Conservation (phyloP, 2,797 vertebrate species). For the Lepilemur ruficaudatus region DNA sequence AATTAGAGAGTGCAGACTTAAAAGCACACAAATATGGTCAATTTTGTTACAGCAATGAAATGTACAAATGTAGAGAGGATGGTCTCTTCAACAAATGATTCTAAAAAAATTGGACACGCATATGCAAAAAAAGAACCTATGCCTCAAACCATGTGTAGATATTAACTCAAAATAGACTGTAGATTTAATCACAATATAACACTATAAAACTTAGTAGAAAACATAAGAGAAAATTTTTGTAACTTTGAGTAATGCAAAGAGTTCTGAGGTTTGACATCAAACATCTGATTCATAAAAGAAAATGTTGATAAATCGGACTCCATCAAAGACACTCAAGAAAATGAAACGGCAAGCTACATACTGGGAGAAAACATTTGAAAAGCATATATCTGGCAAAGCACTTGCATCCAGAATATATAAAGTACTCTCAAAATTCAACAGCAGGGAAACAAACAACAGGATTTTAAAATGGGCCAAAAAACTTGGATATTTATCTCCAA, state of each 20-base stretch:
- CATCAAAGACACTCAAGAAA: background rate
- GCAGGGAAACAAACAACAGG: background rate
- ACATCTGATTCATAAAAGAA: background rate
- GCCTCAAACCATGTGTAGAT: background rate
- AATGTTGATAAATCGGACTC: background rate
- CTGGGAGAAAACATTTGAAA: background rate
- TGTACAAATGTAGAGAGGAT: background rate
- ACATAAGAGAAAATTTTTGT: background rate
- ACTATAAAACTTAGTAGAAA: background rate
- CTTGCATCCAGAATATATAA: background rate
- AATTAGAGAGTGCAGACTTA: background rate
- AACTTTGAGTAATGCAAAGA: background rate
- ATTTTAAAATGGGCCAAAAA: background rate
- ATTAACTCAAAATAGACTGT: background rate
- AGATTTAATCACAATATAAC: background rate
- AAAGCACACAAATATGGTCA: background rate
- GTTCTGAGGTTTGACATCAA: background rate
- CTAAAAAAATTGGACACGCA: background rate
- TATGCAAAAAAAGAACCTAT: background rate
- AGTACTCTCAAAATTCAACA: background rate
- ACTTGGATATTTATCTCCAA: background rate
- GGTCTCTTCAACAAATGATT: background rate
- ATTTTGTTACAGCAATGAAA: background rate
- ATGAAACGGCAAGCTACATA: background rate
- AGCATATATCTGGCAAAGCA: background rate